Base-by-base conservation (phyloP, 1,140 invertebrate species). In the Halyomorpha halys region DNA sequence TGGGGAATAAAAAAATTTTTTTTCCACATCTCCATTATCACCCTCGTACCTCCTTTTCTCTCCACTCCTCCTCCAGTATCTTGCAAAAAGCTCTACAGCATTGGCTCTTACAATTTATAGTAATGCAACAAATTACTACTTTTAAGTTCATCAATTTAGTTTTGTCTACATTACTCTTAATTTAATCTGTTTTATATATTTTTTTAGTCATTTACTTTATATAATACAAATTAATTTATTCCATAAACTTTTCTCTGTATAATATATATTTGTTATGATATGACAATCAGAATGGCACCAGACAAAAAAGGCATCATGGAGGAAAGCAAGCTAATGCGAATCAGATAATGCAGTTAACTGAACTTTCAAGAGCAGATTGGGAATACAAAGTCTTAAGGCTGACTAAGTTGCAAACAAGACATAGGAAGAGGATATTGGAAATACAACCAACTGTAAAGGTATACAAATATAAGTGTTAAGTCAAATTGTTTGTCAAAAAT, bases 371-470 rank as follows among this genome's bases (percentile, higher is more conserved):
- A 25, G 53, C 53, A 23, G 53, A 56, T 23, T 56, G 53, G 53
- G 53, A 56, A 16, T 47, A 59, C 67, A 71, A 80, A 45, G 73
- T 79, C 65, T 71, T 85, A 23, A 79, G 78, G 68, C 76, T 84
- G 34, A 79, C 75, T 64, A 69, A 83, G 19, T 71, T 76, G 14
- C 82, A 85, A 69, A 85, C 84, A 0, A 81, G 80, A 70, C 82
- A 85, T 66, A 76, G 78, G 68, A 82, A 76, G 71, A 73, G 80
- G 65, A 81, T 87, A 39, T 74, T 87, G 11, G 83, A 81, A 73
- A 70, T 87, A 13, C 81, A 83, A 68, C 83, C 84, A 16, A 80
- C 83, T 19, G 73, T 85, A 15, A 83, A 81, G 76, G 82, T 82
- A 71, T 65, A 18, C 1, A 44, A 19, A 39, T 19, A 61, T 34